Evolutionary conservation across 2,113 vertebrate genomes (phyloP).

Genomic region (Sciurus niger): DNA sequence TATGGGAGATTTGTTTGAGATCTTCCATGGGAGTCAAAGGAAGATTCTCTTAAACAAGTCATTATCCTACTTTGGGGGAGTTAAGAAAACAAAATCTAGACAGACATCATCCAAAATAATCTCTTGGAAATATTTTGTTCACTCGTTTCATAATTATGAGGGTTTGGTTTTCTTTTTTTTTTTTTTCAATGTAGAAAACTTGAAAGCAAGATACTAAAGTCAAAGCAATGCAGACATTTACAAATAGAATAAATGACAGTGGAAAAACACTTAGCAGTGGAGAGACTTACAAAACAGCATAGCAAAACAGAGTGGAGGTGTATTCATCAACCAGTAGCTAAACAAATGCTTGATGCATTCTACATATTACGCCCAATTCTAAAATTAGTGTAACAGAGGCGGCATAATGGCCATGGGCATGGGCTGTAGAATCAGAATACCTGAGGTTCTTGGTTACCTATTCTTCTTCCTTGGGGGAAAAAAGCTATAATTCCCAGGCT

Average conservation of each 20-base stretch:
- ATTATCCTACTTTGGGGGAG: conserved; percentile 49
- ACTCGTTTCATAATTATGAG: conserved; percentile 56
- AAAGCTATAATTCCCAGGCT: not conserved
- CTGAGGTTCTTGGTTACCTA: not conserved
- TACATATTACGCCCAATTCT: not conserved
- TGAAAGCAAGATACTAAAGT: conserved; percentile 42
- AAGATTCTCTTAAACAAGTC: conserved; percentile 70
- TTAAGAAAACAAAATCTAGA: conserved; percentile 63
- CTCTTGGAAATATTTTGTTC: conserved; percentile 60
- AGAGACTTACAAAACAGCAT: conserved; percentile 4
- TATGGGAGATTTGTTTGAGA: conserved; percentile 67
- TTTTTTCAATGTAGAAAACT: conserved; percentile 20
- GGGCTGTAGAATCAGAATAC: not conserved
- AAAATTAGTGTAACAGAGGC: conserved; percentile 5
- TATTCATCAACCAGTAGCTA: not conserved
- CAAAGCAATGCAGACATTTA: conserved; percentile 33
- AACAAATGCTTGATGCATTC: not conserved
- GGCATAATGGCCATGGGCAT: not conserved
- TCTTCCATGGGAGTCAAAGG: conserved; percentile 71
- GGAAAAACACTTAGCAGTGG: not conserved
- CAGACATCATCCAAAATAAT: not conserved
- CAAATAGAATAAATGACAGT: conserved; percentile 45
- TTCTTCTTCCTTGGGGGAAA: not conserved
- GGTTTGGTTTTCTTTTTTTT: conserved; percentile 28
- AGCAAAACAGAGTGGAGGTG: not conserved